Percentiles rank a stretch among this genome's conserved stretches.
Conservation (phyloP, 2,113 vertebrate genomes). For the Stomatorhinus ivindoensis region DNA sequence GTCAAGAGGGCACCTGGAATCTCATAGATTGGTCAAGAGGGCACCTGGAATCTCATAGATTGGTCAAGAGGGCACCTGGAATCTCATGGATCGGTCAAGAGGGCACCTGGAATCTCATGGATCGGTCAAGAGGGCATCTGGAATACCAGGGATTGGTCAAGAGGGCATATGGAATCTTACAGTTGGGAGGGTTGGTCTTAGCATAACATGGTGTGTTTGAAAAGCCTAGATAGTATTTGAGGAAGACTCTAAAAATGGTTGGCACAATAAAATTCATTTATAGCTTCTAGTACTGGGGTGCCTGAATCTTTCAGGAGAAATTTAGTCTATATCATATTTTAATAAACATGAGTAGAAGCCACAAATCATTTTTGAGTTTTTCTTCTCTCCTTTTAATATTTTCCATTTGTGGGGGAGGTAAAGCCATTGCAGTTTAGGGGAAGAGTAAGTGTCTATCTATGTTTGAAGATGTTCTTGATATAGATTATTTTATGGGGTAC, state of each 20-base stretch:
- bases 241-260: background rate
- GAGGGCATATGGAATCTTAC: background rate
- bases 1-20: too few species aligned
- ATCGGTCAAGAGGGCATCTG: too few species aligned
- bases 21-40: background rate
- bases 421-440: background rate
- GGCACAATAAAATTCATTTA: background rate
- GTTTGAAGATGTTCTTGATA: background rate
- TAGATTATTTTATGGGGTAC: background rate
- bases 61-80: too few species aligned
- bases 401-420: background rate
- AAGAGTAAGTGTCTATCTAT: background rate
- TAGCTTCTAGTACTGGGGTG: background rate
- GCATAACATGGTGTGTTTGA: background rate
- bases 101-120: background rate
- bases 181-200: background rate
- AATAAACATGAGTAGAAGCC: background rate
- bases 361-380: background rate
- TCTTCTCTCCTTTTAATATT: background rate
- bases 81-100: too few species aligned
- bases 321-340: background rate
- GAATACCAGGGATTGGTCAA: background rate
- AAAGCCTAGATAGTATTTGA: background rate
- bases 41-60: background rate
- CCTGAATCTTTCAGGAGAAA: background rate